A percentile compares a stretch with the other conserved stretches of the same genome.
Conservation (phyloP, 2,797 vertebrate species). For the Sebastes diaconus region DNA sequence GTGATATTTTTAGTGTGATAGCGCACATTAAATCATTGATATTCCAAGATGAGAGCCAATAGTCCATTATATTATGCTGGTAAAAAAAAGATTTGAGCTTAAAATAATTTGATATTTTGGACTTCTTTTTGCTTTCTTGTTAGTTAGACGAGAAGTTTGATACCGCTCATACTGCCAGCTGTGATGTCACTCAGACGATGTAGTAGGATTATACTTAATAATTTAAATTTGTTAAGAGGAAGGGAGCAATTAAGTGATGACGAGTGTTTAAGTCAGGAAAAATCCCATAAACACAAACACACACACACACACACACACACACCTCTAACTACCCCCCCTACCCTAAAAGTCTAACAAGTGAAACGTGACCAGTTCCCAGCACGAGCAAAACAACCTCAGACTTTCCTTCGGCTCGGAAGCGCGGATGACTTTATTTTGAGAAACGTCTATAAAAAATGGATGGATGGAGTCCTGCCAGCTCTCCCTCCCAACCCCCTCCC, state of each 20-base stretch:
- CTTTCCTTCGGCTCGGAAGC: slow-evolving; percentile 17
- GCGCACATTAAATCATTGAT: slow-evolving; percentile 55
- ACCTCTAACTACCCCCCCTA: not conserved
- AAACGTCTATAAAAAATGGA: slow-evolving; percentile 74
- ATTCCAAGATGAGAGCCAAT: slow-evolving; percentile 11
- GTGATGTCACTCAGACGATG: not conserved
- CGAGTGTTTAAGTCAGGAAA: not conserved
- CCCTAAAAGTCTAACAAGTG: slow-evolving; percentile 18
- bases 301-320: not conserved
- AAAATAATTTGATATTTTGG: not conserved
- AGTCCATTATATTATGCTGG: not conserved
- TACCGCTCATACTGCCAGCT: not conserved
- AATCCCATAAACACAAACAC: not conserved
- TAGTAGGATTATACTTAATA: not conserved
- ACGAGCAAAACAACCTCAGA: slow-evolving; percentile 36
- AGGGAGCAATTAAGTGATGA: not conserved
- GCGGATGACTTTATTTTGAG: slow-evolving; percentile 68
- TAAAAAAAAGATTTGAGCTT: not conserved
- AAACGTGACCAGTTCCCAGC: slow-evolving; percentile 32
- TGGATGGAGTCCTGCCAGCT: slow-evolving; percentile 54
- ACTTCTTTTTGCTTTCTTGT: not conserved
- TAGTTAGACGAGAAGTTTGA: not conserved
- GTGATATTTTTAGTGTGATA: slow-evolving; percentile 53
- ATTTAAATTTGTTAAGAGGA: not conserved
- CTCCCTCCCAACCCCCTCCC: slow-evolving; percentile 26